Percentiles rank a stretch among this genome's conserved stretches.
These are phyloP conservation scores for Drosophila sulfurigaster DNA, from an alignment of 1,140 invertebrate genomes.

Conservation along the genomic window DNA sequence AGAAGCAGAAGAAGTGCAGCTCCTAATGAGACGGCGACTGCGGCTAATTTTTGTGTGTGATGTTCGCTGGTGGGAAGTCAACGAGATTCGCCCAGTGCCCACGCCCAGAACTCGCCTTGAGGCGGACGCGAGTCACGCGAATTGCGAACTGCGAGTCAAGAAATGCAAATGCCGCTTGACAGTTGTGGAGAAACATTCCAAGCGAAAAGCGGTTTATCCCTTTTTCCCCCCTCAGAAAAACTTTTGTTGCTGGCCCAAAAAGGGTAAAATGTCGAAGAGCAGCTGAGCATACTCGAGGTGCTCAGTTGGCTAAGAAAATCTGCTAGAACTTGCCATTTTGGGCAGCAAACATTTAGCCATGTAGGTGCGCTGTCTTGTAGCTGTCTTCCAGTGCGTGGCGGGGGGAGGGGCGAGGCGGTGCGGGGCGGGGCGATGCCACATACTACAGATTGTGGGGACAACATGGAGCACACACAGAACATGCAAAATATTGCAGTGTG, in stretches of 20 bases:
- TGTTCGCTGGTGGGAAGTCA: slow-evolving; percentile 55
- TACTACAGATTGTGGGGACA: slow-evolving; percentile 1
- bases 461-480: not conserved
- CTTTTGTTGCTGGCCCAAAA: slow-evolving; percentile 45
- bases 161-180: slow-evolving; percentile 65
- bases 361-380: slow-evolving; percentile 58
- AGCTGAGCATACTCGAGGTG: slow-evolving; percentile 5
- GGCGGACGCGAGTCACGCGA: slow-evolving; percentile 62
- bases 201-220: slow-evolving; percentile 9
- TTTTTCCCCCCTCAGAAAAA: not conserved
- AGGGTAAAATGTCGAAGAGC: slow-evolving; percentile 68
- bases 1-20: slow-evolving; percentile 1
- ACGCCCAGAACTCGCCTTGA: slow-evolving; percentile 26
- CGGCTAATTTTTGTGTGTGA: slow-evolving; percentile 64
- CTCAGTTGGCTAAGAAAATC: slow-evolving; percentile 55
- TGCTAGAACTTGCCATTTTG: slow-evolving; percentile 77
- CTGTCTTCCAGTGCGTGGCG: slow-evolving; percentile 17
- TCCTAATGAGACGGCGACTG: slow-evolving; percentile 71
- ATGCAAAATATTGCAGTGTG: slow-evolving; percentile 30
- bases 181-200: slow-evolving; percentile 38
- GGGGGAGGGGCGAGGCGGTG: not conserved
- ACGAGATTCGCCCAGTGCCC: slow-evolving; percentile 38
- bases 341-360: slow-evolving; percentile 71
- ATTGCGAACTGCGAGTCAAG: slow-evolving; percentile 48
- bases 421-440: slow-evolving; percentile 4